Evolutionary conservation across 2,113 vertebrate species (phyloP).

Genomic region (Girardinichthys multiradiatus): DNA sequence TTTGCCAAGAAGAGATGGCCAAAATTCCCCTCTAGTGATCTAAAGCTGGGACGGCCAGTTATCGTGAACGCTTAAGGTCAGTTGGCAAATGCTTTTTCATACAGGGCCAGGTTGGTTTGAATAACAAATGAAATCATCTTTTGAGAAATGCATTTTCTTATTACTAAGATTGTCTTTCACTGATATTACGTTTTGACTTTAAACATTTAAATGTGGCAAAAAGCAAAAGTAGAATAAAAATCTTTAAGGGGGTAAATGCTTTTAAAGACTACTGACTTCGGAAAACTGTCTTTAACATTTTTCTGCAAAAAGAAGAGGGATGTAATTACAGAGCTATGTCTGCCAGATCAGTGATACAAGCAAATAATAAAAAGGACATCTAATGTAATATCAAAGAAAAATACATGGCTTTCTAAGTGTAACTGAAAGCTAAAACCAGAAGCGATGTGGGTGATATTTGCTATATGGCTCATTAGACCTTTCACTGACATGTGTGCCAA

Average conservation of each 20-base stretch:
- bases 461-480: background rate
- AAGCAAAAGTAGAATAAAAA: background rate
- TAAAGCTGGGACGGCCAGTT: too few relatives aligned
- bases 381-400: slow-evolving; percentile 33
- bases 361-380: slow-evolving; percentile 20
- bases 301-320: slow-evolving; percentile 11
- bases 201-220: background rate
- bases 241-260: background rate
- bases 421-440: slow-evolving; percentile 22
- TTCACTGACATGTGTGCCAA: slow-evolving; percentile 10
- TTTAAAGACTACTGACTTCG: too few relatives aligned
- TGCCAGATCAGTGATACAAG: background rate
- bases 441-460: slow-evolving; percentile 26
- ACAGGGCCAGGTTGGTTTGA: too few relatives aligned
- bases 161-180: background rate
- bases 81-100: too few relatives aligned
- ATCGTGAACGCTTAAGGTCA: too few relatives aligned
- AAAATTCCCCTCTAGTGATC: too few relatives aligned
- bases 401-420: slow-evolving; percentile 21
- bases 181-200: background rate
- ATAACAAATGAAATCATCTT: background rate
- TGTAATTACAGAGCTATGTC: background rate
- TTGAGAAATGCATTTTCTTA: background rate
- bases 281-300: slow-evolving; percentile 17
- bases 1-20: too few relatives aligned